Evolutionary conservation across 2,113 vertebrate species (phyloP).

Genomic region (Okapia johnstoni): DNA sequence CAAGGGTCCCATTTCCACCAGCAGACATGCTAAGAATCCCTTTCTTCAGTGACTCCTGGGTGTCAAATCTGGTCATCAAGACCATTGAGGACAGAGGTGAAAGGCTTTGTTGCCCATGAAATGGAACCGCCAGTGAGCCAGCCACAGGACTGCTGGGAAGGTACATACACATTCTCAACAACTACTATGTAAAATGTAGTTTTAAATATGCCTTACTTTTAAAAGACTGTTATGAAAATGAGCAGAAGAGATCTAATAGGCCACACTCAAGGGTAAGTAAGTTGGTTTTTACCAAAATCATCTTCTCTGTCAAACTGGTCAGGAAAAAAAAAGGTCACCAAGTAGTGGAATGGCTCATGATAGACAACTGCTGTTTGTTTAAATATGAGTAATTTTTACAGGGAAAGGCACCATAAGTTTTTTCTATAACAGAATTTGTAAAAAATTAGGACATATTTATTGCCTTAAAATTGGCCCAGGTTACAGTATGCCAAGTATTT

Average conservation of each 20-base stretch:
- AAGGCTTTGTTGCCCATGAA: not conserved
- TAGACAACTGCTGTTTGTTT: not conserved
- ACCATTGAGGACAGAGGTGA: not conserved
- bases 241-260: not conserved
- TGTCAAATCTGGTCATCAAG: not conserved
- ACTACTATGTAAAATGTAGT: not conserved
- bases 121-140: not conserved
- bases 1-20: not conserved
- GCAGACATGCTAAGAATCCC: not conserved
- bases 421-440: not conserved
- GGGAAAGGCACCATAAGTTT: not conserved
- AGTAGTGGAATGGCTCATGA: not conserved
- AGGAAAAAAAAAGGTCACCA: not conserved
- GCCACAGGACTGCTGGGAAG: not conserved
- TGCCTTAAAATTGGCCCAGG: not conserved
- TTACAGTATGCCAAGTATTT: not conserved
- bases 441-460: not conserved
- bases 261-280: not conserved
- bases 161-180: not conserved
- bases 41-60: not conserved
- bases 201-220: not conserved
- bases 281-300: not conserved
- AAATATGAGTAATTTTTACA: not conserved
- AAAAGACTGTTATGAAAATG: not conserved
- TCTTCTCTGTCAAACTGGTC: not conserved